phyloP scores from a whole-genome alignment of 1,140 invertebrate genomes.

The Oedothorax gibbosus region DNA sequence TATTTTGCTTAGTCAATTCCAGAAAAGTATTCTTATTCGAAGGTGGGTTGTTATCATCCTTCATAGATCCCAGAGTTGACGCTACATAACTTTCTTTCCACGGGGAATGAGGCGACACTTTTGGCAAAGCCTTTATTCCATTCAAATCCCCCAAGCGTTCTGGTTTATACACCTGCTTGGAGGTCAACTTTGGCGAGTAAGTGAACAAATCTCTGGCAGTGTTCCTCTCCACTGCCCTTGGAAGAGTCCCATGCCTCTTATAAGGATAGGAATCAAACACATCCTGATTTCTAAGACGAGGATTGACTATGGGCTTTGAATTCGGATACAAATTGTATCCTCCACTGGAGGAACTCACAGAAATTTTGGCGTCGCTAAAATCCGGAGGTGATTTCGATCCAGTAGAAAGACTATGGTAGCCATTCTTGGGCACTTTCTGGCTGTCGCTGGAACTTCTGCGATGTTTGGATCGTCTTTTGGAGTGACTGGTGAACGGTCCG shows the following conservation, averaged over 20 bases:
- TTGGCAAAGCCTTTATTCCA: too few relatives aligned
- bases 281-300: background rate
- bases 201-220: background rate
- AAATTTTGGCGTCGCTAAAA: constrained; percentile 16
- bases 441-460: constrained; percentile 52
- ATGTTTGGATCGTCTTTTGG: constrained; percentile 40
- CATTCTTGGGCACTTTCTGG: constrained; percentile 39
- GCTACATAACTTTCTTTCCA: too few relatives aligned
- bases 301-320: constrained; percentile 21
- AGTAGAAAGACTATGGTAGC: background rate
- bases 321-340: background rate
- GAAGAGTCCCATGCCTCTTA: background rate
- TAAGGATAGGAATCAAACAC: background rate
- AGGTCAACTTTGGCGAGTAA: background rate
- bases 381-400: constrained; percentile 25
- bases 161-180: background rate
- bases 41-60: too few relatives aligned
- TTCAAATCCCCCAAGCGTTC: too few relatives aligned
- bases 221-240: background rate
- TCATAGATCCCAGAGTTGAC: too few relatives aligned
- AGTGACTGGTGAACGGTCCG: constrained; percentile 13
- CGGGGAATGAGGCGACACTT: too few relatives aligned
- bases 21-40: too few relatives aligned
- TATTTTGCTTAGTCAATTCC: too few relatives aligned
- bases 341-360: constrained; percentile 27